Evolutionary conservation across 2,797 vertebrate genomes (phyloP).

Genomic region (Anabacerthia variegaticeps): DNA sequence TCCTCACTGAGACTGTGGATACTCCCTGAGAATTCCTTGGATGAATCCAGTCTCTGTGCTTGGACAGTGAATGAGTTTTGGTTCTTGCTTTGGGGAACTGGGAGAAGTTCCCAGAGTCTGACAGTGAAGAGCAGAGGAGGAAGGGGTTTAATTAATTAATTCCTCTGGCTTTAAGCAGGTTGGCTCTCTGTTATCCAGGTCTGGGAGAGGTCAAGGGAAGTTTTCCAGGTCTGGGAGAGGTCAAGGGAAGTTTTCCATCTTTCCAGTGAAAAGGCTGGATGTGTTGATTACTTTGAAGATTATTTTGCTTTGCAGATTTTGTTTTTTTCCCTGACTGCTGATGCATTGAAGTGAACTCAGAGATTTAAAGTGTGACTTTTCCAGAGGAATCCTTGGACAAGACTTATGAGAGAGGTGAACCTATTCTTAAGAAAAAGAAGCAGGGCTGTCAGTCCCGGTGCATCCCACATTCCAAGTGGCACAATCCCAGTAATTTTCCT

Average conservation of each 20-base stretch:
- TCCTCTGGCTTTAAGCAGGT: background rate
- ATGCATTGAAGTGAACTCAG: background rate
- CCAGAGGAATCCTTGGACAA: background rate
- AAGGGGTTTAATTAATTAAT: background rate
- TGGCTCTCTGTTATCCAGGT: background rate
- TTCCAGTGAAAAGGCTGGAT: background rate
- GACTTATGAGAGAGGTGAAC: background rate
- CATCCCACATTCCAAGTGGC: background rate
- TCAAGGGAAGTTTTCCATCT: background rate
- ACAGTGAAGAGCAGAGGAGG: background rate
- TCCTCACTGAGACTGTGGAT: background rate
- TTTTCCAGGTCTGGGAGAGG: background rate
- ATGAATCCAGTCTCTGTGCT: background rate
- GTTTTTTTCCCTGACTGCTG: background rate
- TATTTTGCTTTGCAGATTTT: background rate
- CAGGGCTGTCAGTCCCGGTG: too few species aligned
- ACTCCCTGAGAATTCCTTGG: background rate
- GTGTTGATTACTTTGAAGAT: background rate
- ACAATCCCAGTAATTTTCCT: background rate
- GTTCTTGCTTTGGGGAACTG: background rate
- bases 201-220: too few species aligned
- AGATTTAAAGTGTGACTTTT: rapidly evolving
- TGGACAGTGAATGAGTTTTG: background rate
- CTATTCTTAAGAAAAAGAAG: background rate
- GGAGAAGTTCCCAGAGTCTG: background rate